A percentile compares a stretch with the other conserved stretches of the same genome.
These are phyloP conservation scores for Brenthis daphne DNA, from an alignment of 2,888 invertebrate genomes.

Conservation along the genomic window DNA sequence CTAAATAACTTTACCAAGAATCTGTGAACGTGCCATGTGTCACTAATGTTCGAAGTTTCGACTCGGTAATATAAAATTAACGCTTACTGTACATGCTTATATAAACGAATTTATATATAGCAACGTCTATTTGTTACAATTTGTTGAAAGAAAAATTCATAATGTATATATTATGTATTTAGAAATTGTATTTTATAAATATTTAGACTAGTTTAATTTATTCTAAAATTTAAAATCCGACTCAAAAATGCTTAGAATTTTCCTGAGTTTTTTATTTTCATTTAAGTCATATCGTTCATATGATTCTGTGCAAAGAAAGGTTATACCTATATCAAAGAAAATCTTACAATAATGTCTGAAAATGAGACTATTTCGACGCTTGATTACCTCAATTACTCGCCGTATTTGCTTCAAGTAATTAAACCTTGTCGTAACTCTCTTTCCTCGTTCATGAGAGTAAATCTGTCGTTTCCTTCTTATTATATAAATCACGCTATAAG, in stretches of 20 bases:
- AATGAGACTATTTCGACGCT: constrained; percentile 11
- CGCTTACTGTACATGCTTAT: neutral
- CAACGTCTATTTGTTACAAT: too few species aligned
- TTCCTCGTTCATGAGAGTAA: neutral
- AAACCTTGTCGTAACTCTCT: constrained; percentile 2
- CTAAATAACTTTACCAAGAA: constrained; percentile 18
- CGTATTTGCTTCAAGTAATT: constrained; percentile 10
- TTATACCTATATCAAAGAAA: too few species aligned
- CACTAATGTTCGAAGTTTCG: constrained; percentile 44
- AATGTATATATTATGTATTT: too few species aligned
- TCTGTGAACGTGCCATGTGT: constrained; percentile 36
- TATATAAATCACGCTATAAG: neutral
- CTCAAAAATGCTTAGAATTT: too few species aligned
- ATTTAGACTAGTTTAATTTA: too few species aligned
- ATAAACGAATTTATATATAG: constrained; percentile 1
- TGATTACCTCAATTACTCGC: constrained; percentile 17
- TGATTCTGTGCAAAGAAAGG: too few species aligned
- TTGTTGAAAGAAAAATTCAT: too few species aligned
- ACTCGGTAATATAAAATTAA: constrained; percentile 27
- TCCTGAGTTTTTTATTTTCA: too few species aligned
- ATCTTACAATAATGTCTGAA: constrained; percentile 1
- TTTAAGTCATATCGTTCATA: too few species aligned
- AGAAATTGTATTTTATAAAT: too few species aligned
- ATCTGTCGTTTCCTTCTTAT: neutral
- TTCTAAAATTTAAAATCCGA: too few species aligned